phyloP scores from a whole-genome alignment of 2,113 vertebrate species.

The Podiceps cristatus region DNA sequence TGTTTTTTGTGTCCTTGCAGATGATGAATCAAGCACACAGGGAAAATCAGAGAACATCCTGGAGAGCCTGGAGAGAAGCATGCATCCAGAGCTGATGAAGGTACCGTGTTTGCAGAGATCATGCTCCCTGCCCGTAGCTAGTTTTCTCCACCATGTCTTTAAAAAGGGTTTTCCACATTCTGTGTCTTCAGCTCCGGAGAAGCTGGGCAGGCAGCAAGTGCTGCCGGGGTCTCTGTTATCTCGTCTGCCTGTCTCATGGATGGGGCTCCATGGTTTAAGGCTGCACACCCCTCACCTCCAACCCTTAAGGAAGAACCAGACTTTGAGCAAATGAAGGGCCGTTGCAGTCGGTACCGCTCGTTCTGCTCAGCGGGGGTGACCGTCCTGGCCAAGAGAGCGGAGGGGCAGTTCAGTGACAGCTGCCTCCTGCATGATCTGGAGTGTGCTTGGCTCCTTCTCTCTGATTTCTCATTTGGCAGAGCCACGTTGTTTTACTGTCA shows the following conservation, averaged over 20 bases:
- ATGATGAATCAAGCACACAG: constrained; percentile 88
- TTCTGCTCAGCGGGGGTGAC: not conserved
- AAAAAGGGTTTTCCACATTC: not conserved
- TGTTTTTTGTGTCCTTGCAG: constrained; percentile 81
- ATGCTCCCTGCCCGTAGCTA: not conserved
- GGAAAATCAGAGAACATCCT: constrained; percentile 90
- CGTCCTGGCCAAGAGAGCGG: rapidly evolving
- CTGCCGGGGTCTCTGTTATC: not conserved
- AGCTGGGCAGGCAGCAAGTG: not conserved
- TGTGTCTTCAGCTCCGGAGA: not conserved
- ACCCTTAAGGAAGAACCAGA: not conserved
- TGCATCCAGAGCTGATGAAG: constrained; percentile 96
- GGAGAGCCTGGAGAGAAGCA: constrained; percentile 91
- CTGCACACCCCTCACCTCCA: not conserved
- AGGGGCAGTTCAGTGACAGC: not conserved
- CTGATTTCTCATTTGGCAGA: not conserved
- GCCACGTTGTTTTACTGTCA: not conserved
- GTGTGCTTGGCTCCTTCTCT: not conserved
- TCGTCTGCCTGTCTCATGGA: rapidly evolving
- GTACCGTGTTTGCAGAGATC: constrained; percentile 64
- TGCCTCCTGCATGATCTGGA: not conserved
- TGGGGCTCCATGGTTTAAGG: not conserved
- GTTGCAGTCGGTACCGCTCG: not conserved
- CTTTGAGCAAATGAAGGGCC: not conserved
- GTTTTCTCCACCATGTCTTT: not conserved